Evolutionary conservation across 2,113 vertebrate species (phyloP).

Genomic region (Phalacrocorax brasilianus): DNA sequence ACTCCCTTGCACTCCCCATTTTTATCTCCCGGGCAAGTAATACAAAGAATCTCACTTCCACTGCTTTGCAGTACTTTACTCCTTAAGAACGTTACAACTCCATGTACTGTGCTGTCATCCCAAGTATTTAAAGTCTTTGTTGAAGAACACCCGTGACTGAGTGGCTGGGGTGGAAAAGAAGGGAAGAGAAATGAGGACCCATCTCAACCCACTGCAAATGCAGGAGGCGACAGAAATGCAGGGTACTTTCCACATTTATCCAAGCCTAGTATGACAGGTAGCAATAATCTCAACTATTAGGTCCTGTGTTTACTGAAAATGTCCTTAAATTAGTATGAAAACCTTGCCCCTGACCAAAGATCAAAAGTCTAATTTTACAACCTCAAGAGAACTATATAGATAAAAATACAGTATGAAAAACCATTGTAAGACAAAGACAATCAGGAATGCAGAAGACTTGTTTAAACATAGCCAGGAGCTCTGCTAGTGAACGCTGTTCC

Average conservation of each 20-base stretch:
- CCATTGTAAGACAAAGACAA: neutral
- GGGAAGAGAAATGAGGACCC: neutral
- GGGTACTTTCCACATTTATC: neutral
- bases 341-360: neutral
- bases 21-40: neutral
- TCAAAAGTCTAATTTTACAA: neutral
- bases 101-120: neutral
- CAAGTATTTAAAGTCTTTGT: neutral
- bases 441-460: neutral
- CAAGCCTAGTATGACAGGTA: neutral
- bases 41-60: neutral
- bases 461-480: neutral
- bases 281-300: neutral
- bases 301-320: neutral
- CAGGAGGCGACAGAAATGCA: neutral
- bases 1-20: neutral
- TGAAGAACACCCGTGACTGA: neutral
- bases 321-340: neutral
- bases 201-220: neutral
- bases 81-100: constrained; percentile 20
- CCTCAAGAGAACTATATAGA: neutral
- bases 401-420: neutral
- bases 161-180: neutral
- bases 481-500: neutral
- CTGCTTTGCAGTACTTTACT: neutral